These are phyloP conservation scores for Chroicocephalus ridibundus DNA, from an alignment of 2,113 vertebrate genomes.

Conservation along the genomic window DNA sequence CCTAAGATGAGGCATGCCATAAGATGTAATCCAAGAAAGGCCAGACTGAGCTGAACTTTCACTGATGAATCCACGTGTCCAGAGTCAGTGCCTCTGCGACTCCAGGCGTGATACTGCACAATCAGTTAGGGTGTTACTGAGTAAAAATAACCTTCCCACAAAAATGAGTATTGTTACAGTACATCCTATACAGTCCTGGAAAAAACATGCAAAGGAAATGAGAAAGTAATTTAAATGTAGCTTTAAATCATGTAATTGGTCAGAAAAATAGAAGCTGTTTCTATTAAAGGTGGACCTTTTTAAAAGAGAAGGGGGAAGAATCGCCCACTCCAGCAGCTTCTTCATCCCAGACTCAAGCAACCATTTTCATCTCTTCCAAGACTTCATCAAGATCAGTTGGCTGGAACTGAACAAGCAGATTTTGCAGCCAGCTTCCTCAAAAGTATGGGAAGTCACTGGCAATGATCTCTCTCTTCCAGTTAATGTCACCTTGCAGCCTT, in stretches of 20 bases:
- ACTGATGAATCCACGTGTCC: not conserved
- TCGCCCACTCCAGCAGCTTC: not conserved
- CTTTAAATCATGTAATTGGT: not conserved
- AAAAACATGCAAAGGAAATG: not conserved
- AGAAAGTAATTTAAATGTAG: not conserved
- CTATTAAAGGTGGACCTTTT: not conserved
- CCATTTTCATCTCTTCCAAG: not conserved
- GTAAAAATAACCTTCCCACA: not conserved
- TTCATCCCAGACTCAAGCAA: not conserved
- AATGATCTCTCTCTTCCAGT: not conserved
- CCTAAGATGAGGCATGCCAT: not conserved
- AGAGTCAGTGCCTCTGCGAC: not conserved
- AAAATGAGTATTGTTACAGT: not conserved
- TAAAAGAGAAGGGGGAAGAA: not conserved
- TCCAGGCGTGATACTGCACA: not conserved
- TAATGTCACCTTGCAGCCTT: not conserved
- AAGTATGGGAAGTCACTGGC: not conserved
- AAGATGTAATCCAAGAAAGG: not conserved
- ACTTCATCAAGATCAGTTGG: not conserved
- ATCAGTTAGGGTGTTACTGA: fast-evolving
- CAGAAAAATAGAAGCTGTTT: not conserved
- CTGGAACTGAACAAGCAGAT: not conserved
- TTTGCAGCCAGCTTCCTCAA: not conserved
- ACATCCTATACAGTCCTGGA: not conserved
- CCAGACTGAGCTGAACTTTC: not conserved